phyloP scores from a whole-genome alignment of 2,888 invertebrate genomes.

The Xiphydria camelus region DNA sequence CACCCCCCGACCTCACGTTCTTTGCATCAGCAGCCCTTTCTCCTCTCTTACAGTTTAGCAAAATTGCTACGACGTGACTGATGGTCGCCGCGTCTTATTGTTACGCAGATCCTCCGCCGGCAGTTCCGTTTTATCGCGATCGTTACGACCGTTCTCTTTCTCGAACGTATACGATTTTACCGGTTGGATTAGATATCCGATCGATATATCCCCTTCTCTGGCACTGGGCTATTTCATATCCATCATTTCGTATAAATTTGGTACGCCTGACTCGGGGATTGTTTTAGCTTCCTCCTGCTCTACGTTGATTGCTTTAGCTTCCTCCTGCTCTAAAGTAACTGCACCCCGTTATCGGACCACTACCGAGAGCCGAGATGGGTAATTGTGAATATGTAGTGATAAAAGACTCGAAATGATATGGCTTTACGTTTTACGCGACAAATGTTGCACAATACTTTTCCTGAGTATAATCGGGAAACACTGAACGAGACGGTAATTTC shows the following conservation, averaged over 20 bases:
- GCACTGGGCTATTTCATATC: too few species aligned
- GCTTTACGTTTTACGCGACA: constrained; percentile 73
- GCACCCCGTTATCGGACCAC: too few species aligned
- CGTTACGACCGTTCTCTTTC: constrained; percentile 6
- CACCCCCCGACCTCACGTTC: constrained; percentile 17
- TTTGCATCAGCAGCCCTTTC: not conserved
- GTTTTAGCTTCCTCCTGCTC: too few species aligned
- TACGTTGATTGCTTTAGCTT: too few species aligned
- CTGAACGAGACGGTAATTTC: constrained; percentile 72
- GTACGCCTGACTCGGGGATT: too few species aligned
- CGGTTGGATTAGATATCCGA: not conserved
- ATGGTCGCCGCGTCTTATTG: constrained; percentile 16
- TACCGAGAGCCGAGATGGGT: too few species aligned
- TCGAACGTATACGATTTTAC: not conserved
- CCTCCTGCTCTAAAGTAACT: too few species aligned
- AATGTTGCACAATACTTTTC: constrained; percentile 73
- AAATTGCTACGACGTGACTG: constrained; percentile 18
- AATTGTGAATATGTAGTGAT: too few species aligned
- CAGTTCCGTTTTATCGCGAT: constrained; percentile 21
- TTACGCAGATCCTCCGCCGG: constrained; percentile 20
- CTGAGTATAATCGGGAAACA: constrained; percentile 66
- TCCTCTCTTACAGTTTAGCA: constrained; percentile 6
- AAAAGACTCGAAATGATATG: constrained; percentile 66
- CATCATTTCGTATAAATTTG: too few species aligned
- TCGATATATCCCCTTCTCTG: too few species aligned